A percentile compares a stretch with the other conserved stretches of the same genome.
phyloP scores from a whole-genome alignment of 2,888 invertebrate genomes.

The Apeira syringaria region DNA sequence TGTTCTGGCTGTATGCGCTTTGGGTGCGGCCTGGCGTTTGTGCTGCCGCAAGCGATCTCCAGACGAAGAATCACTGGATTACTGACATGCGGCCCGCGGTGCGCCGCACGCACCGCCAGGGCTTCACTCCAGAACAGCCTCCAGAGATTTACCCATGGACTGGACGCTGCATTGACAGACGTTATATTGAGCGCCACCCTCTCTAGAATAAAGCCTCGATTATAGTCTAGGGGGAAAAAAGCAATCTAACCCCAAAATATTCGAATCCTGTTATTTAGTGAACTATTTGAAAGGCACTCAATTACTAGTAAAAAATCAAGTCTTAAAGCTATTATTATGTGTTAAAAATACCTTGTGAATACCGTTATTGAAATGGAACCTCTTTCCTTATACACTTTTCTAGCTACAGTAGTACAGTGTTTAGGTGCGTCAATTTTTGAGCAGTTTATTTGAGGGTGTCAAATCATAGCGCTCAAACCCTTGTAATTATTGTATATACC shows the following conservation, averaged over 20 bases:
- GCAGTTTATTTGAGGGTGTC: constrained; percentile 38
- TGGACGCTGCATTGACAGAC: constrained; percentile 83
- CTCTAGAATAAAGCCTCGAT: constrained; percentile 7
- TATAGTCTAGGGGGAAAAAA: no score
- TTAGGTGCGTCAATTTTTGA: constrained; percentile 16
- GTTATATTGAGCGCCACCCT: constrained; percentile 68
- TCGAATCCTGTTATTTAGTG: no score
- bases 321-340: no score
- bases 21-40: constrained; percentile 84
- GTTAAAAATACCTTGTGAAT: no score
- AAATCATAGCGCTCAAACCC: constrained; percentile 61
- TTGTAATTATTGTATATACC: constrained; percentile 77
- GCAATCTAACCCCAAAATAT: no score
- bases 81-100: constrained; percentile 84
- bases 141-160: constrained; percentile 72
- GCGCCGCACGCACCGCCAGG: constrained; percentile 74
- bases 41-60: constrained; percentile 85
- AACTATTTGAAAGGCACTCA: no score
- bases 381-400: neutral
- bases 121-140: constrained; percentile 68
- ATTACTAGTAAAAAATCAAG: no score
- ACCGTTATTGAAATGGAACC: no score
- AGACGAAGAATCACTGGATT: constrained; percentile 85
- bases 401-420: neutral
- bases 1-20: constrained; percentile 80